These are phyloP conservation scores for Arvicanthis niloticus DNA, from an alignment of 2,113 vertebrate genomes.

Conservation along the genomic window DNA sequence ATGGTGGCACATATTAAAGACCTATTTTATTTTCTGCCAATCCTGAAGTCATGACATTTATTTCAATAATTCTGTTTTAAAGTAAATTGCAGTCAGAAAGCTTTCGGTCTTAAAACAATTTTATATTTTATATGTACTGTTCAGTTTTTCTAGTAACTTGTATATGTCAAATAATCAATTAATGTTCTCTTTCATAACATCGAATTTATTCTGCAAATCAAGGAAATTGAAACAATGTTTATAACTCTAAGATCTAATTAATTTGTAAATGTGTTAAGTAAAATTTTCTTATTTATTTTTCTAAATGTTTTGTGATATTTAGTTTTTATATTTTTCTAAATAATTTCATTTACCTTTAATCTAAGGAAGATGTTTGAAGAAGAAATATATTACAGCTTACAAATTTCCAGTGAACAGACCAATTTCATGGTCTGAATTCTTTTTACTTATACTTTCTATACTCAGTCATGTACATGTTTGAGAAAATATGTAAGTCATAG, in stretches of 20 bases:
- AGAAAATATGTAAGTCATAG: background rate
- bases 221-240: constrained; percentile 63
- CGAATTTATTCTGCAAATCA: constrained; percentile 60
- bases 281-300: constrained; percentile 56
- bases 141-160: constrained; percentile 59
- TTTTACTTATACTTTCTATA: background rate
- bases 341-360: background rate
- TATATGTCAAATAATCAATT: constrained; percentile 65
- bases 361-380: background rate
- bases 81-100: constrained; percentile 69
- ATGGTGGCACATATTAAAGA: constrained; percentile 68
- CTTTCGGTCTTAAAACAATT: constrained; percentile 65
- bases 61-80: constrained; percentile 74
- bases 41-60: constrained; percentile 72
- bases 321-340: constrained; percentile 41
- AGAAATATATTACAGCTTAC: background rate
- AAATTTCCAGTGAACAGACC: background rate
- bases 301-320: constrained; percentile 47
- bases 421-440: background rate
- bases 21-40: constrained; percentile 72
- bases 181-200: constrained; percentile 32
- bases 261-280: constrained; percentile 65
- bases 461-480: background rate
- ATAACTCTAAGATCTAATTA: constrained; percentile 57
- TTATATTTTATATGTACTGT: constrained; percentile 33